Evolutionary conservation across 2,113 vertebrate genomes (phyloP).

Genomic region (Eptesicus fuscus): DNA sequence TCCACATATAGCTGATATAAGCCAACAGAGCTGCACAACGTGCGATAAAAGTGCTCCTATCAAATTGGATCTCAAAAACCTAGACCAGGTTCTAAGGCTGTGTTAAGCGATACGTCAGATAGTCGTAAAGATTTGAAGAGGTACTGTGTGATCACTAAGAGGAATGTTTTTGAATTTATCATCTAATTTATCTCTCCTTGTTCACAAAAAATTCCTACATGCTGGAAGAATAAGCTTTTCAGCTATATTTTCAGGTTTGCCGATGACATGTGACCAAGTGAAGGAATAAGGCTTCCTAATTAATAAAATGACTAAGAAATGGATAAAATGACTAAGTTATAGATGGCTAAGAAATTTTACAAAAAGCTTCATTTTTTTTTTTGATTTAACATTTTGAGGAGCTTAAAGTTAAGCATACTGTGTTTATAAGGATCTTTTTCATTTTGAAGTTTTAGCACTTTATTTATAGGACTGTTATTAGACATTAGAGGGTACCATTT

Average conservation of each 20-base stretch:
- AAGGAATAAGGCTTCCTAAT: not conserved
- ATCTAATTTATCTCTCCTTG: slow-evolving; percentile 31
- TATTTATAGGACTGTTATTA: not conserved
- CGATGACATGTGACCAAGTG: not conserved
- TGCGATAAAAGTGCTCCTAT: slow-evolving; percentile 21
- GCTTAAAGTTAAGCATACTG: not conserved
- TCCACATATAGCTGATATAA: not conserved
- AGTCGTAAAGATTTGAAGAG: slow-evolving; percentile 32
- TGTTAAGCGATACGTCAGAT: not conserved
- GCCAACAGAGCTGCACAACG: not conserved
- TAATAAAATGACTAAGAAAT: not conserved
- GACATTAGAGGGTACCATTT: not conserved
- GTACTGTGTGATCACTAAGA: slow-evolving; percentile 27
- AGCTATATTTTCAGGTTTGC: not conserved
- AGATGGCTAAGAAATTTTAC: not conserved
- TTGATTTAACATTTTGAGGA: not conserved
- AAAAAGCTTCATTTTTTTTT: not conserved
- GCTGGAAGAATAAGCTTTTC: not conserved
- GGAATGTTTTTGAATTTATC: slow-evolving; percentile 14
- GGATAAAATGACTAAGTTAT: not conserved
- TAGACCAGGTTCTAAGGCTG: not conserved
- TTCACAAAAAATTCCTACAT: not conserved
- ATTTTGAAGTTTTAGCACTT: not conserved
- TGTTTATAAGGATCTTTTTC: not conserved
- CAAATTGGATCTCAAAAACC: slow-evolving; percentile 50